Conservation (phyloP, 1,140 invertebrate species). For the Habropoda laboriosa region DNA sequence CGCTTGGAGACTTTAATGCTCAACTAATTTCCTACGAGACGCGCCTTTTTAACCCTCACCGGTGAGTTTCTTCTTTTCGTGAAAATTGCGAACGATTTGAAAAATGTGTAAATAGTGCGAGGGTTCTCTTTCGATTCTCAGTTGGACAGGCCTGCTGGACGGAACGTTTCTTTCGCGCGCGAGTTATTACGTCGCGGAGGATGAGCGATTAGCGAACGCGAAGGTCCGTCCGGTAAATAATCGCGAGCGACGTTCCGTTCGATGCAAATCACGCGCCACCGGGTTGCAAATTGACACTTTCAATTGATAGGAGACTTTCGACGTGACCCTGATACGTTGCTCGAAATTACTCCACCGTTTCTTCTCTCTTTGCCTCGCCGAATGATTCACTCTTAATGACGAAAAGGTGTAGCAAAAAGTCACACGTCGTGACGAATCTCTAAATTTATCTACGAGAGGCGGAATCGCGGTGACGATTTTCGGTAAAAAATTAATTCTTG, state of each 20-base stretch:
- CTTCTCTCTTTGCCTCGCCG: neutral
- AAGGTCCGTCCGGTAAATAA: conserved; percentile 46
- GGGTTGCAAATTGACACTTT: conserved; percentile 48
- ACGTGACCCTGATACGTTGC: conserved; percentile 14
- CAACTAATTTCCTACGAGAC: conserved; percentile 8
- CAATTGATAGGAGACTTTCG: conserved; percentile 39
- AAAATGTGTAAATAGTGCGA: no score
- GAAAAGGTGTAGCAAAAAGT: no score
- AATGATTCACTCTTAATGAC: conserved; percentile 23
- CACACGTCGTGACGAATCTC: no score
- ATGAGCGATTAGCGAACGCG: conserved; percentile 45
- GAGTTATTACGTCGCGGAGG: conserved; percentile 31
- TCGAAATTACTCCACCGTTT: conserved; percentile 3
- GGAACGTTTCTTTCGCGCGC: conserved; percentile 12
- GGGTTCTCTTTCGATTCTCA: no score
- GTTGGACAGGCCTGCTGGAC: neutral
- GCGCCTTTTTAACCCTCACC: neutral
- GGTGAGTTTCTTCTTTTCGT: neutral
- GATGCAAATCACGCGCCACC: conserved; percentile 50
- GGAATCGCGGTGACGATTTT: no score
- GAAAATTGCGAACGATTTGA: neutral
- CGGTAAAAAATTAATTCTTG: no score
- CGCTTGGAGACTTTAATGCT: conserved; percentile 15
- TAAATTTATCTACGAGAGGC: no score
- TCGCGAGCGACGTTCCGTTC: neutral